Conservation (phyloP, 2,888 invertebrate genomes). For the Drosophila robusta region DNA sequence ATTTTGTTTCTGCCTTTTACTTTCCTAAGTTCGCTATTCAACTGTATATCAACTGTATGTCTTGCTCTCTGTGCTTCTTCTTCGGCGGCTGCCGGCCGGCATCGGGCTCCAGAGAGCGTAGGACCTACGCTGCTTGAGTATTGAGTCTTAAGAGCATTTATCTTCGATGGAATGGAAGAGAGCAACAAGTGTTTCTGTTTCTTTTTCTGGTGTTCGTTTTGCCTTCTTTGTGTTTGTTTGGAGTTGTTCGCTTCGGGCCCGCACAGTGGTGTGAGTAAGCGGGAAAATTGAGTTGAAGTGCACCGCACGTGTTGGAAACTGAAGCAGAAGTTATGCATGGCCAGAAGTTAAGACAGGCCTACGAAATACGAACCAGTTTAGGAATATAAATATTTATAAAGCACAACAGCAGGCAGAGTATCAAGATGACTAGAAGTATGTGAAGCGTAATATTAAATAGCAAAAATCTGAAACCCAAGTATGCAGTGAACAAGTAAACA, state of each 20-base stretch:
- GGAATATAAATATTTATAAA: conserved; percentile 24
- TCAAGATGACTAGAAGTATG: not conserved
- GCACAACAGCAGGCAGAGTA: not conserved
- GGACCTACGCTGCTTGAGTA: conserved; percentile 17
- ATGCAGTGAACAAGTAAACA: not conserved
- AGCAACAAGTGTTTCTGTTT: conserved; percentile 56
- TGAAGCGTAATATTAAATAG: not conserved
- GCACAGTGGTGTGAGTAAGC: conserved; percentile 25
- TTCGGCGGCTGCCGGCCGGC: conserved; percentile 72
- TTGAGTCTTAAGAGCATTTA: not conserved
- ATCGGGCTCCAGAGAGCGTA: conserved; percentile 40
- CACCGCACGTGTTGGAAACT: conserved; percentile 14
- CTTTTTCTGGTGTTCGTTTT: conserved; percentile 33
- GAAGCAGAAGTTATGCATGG: not conserved
- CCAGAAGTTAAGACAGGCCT: not conserved
- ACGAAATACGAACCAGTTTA: conserved; percentile 27
- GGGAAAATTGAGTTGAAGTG: not conserved
- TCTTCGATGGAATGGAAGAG: not conserved
- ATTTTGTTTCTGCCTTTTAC: conserved; percentile 43
- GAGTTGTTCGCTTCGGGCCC: conserved; percentile 10
- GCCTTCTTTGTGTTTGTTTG: conserved; percentile 14
- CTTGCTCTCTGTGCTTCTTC: conserved; percentile 27
- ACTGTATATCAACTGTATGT: conserved; percentile 2
- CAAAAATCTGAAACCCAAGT: not conserved
- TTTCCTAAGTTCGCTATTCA: conserved; percentile 35